Base-by-base conservation (phyloP, 1,140 invertebrate genomes). In the Bursaphelenchus mucronatus region DNA sequence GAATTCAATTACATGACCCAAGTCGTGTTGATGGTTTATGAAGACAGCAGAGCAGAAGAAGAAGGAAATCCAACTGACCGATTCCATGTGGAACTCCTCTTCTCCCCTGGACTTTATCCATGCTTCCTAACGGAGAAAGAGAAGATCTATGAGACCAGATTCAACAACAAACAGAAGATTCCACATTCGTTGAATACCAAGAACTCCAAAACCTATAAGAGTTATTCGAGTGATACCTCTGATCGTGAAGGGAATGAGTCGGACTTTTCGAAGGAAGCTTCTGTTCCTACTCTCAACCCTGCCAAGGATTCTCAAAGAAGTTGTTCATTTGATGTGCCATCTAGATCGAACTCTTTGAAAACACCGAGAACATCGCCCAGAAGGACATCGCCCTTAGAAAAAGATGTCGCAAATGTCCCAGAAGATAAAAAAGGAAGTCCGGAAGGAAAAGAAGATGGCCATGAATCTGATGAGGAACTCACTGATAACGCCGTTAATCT, bases 1-100 rank as follows among this genome's bases (percentile, higher is more conserved):
- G 96, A 99, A 82, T 86, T 99, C 1, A 98, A 98, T 84, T 99
- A 99, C 82, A 93, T 99, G 53, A 90, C 97, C 21, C 70, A 76
- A 57, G 65, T 79, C 6, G 77, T 79, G 10, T 49, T 79, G 15
- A 79, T 79, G 77, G 79, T 79, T 21, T 79, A 79, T 56, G 76
- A 78, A 58, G 77, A 78, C 49, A 75, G 62, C 40, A 52, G 76
- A 15, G 45, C 57, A 19, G 41, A 56, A n/a, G 66, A 47, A 11
- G 65, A 72, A 17, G 17, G 39, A 19, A 51, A 75, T 15, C 21
- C 39, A 4, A 79, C 69, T 47, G 61, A 81, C 10, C 65, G 77
- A 1, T 79, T 79, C 56, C 77, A 79, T 62, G 76, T 81, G 47
- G 77, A 79, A 55, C 51, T 79, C 19, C 67, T 81, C 0, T 79